Percentiles rank a stretch among this genome's conserved stretches.
Conservation (phyloP, 2,888 invertebrate genomes). For the Muschampia plurimacula region DNA sequence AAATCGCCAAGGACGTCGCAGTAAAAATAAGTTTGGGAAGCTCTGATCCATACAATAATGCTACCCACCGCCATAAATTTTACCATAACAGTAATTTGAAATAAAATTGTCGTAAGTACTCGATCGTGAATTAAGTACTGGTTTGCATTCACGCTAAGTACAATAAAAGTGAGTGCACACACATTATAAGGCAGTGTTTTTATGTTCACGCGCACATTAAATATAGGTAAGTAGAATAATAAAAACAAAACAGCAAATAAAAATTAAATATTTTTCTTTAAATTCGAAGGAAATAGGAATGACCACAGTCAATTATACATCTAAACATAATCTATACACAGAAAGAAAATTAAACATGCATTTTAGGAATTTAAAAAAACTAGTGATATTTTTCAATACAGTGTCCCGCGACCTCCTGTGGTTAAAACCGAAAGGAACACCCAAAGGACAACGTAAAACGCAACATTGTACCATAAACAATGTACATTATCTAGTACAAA, state of each 20-base stretch:
- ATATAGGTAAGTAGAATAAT: slow-evolving; percentile 45
- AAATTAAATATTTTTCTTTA: slow-evolving; percentile 55
- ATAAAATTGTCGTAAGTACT: slow-evolving; percentile 30
- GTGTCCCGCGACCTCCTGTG: slow-evolving; percentile 64
- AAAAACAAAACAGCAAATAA: slow-evolving; percentile 49
- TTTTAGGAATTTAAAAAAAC: slow-evolving; percentile 33
- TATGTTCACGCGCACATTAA: slow-evolving; percentile 39
- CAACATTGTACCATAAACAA: not conserved
- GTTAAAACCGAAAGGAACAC: slow-evolving; percentile 64
- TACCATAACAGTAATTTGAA: not conserved
- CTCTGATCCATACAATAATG: slow-evolving; percentile 5
- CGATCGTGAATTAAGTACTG: slow-evolving; percentile 30
- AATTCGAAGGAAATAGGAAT: slow-evolving; percentile 80
- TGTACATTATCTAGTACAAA: not conserved
- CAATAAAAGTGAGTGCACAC: slow-evolving; percentile 52
- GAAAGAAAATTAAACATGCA: slow-evolving; percentile 47
- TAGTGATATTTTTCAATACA: slow-evolving; percentile 27
- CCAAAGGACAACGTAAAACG: slow-evolving; percentile 41
- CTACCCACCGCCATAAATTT: slow-evolving; percentile 27
- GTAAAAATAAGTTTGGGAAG: not conserved
- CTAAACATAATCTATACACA: slow-evolving; percentile 58
- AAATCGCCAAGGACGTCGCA: not conserved
- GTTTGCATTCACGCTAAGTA: slow-evolving; percentile 42
- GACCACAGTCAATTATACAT: slow-evolving; percentile 61
- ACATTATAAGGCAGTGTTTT: slow-evolving; percentile 51